These are phyloP conservation scores for Heteromurus nitidus DNA, from an alignment of 2,888 invertebrate species.

Conservation along the genomic window DNA sequence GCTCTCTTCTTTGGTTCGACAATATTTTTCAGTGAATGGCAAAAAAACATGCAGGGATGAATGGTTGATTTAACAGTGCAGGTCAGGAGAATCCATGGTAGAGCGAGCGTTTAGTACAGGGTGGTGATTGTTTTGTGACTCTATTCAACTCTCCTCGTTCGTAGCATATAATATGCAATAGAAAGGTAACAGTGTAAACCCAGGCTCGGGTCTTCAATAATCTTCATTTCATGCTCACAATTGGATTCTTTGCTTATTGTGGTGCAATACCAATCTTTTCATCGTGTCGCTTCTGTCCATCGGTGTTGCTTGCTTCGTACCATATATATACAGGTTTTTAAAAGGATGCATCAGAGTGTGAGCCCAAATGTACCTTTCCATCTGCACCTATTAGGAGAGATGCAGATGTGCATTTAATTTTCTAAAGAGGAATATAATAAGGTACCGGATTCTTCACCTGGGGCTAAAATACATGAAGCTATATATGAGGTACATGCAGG, in stretches of 20 bases:
- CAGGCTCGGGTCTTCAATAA: background rate
- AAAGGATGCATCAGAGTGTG: no score
- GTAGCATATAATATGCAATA: background rate
- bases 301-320: background rate
- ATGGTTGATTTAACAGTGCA: slow-evolving; percentile 27
- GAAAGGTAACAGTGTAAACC: background rate
- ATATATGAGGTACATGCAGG: background rate
- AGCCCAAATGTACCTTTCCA: no score
- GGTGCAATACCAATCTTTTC: background rate
- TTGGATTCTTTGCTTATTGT: background rate
- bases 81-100: slow-evolving; percentile 33
- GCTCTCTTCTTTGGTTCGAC: no score
- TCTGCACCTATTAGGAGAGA: background rate
- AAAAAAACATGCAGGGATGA: slow-evolving; percentile 5
- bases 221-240: background rate
- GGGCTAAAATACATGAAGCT: slow-evolving; percentile 12
- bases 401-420: slow-evolving; percentile 36
- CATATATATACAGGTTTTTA: background rate
- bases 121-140: no score
- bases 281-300: background rate
- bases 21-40: no score
- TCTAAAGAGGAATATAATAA: background rate
- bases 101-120: no score
- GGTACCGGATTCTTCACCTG: slow-evolving; percentile 36
- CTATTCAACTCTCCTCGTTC: background rate